phyloP scores from a whole-genome alignment of 1,140 invertebrate species.

The Teleogryllus occipitalis region DNA sequence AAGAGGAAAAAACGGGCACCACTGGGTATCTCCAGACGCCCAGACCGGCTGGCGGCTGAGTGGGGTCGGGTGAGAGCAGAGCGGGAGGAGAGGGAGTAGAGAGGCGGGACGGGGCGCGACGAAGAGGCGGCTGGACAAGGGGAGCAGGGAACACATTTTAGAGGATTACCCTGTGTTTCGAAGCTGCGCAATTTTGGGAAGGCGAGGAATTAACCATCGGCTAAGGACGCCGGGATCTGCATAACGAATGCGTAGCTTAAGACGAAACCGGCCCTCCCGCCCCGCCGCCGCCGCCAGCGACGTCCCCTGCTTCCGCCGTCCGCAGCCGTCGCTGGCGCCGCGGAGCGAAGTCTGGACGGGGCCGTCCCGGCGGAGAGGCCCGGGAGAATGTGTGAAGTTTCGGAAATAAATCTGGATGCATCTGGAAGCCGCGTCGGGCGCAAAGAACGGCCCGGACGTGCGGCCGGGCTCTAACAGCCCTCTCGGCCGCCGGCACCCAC shows the following conservation, averaged over 20 bases:
- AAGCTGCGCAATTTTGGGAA: neutral
- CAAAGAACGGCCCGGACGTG: neutral
- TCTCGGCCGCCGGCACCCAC: neutral
- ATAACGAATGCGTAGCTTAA: conserved; percentile 4
- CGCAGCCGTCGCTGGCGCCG: neutral
- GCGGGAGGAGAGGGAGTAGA: neutral
- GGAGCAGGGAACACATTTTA: neutral
- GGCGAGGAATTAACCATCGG: neutral
- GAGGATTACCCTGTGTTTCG: neutral
- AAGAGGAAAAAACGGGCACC: neutral
- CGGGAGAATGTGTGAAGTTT: neutral
- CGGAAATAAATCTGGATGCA: neutral
- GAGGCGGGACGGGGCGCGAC: neutral
- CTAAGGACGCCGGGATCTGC: neutral
- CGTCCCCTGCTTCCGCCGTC: no score
- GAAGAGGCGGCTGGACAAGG: neutral
- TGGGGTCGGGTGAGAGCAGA: no score
- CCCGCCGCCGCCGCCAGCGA: no score
- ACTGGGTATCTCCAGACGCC: neutral
- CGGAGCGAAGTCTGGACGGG: neutral
- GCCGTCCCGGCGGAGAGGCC: neutral
- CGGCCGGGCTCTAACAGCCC: neutral
- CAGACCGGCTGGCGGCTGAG: neutral
- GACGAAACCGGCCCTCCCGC: neutral
- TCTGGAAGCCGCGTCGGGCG: neutral